Evolutionary conservation across 2,888 invertebrate genomes (phyloP).

Genomic region (Aquatica leii): DNA sequence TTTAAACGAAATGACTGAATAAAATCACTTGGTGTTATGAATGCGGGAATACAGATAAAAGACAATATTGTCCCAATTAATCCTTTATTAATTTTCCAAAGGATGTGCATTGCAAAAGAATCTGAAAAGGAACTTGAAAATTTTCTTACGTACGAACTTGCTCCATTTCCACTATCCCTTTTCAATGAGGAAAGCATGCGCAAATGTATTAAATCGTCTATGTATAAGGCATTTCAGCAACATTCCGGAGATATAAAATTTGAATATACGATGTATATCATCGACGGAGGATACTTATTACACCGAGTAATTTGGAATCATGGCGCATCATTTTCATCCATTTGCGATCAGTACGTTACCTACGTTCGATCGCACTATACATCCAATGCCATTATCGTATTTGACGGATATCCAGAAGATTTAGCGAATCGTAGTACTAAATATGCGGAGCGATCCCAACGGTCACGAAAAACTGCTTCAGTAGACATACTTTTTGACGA

Average conservation of each 20-base stretch:
- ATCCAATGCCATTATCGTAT: too few species aligned
- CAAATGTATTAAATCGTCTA: slow-evolving; percentile 34
- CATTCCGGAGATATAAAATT: slow-evolving; percentile 25
- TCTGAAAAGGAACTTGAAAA: slow-evolving; percentile 20
- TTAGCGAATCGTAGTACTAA: too few species aligned
- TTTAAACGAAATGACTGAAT: slow-evolving; percentile 35
- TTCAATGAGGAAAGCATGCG: slow-evolving; percentile 32
- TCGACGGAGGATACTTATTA: too few species aligned
- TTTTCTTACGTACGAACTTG: slow-evolving; percentile 40
- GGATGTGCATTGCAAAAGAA: too few species aligned
- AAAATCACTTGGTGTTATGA: slow-evolving; percentile 26
- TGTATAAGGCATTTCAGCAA: too few species aligned
- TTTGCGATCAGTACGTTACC: slow-evolving; percentile 42
- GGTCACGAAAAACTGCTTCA: too few species aligned
- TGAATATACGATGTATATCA: slow-evolving; percentile 28
- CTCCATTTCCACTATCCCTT: too few species aligned
- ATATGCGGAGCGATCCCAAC: too few species aligned
- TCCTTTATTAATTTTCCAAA: not conserved
- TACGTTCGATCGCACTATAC: slow-evolving; percentile 40
- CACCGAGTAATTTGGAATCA: too few species aligned
- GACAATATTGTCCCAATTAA: too few species aligned
- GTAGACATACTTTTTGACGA: too few species aligned
- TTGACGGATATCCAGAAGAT: slow-evolving; percentile 1
- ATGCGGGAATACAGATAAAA: too few species aligned
- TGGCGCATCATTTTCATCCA: slow-evolving; percentile 40